Evolutionary conservation across 2,113 vertebrate genomes (phyloP).

Genomic region (Bos javanicus): DNA sequence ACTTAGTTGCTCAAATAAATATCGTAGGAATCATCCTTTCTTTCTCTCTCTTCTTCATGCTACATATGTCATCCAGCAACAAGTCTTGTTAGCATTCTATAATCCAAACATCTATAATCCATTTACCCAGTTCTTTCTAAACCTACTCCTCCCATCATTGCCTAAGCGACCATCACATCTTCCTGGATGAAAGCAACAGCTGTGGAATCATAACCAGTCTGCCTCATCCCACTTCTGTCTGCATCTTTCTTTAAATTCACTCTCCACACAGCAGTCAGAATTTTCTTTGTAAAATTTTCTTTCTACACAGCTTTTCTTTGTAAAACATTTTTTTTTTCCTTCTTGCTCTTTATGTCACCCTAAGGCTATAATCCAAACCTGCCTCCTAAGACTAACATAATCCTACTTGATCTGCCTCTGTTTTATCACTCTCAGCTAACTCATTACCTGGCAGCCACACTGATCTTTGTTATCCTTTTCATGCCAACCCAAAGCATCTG

Average conservation of each 20-base stretch:
- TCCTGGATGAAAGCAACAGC: neutral
- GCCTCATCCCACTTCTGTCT: neutral
- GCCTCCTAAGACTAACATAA: neutral
- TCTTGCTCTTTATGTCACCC: neutral
- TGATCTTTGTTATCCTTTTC: neutral
- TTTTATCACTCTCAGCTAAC: neutral
- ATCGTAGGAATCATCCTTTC: too few relatives aligned
- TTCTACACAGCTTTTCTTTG: neutral
- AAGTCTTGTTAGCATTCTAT: neutral
- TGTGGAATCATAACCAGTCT: neutral
- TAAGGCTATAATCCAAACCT: neutral
- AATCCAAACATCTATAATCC: neutral
- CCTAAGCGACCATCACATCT: neutral
- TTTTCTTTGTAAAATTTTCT: neutral
- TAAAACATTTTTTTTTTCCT: neutral
- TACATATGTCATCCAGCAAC: neutral
- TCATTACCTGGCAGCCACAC: neutral
- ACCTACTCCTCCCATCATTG: neutral
- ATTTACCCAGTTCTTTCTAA: neutral
- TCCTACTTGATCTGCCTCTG: neutral
- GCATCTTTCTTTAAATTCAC: neutral
- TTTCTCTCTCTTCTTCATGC: neutral
- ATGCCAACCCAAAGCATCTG: neutral
- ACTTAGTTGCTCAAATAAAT: neutral
- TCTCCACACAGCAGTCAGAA: neutral